phyloP scores from a whole-genome alignment of 1,140 invertebrate genomes.

The Lanistes nyassanus region DNA sequence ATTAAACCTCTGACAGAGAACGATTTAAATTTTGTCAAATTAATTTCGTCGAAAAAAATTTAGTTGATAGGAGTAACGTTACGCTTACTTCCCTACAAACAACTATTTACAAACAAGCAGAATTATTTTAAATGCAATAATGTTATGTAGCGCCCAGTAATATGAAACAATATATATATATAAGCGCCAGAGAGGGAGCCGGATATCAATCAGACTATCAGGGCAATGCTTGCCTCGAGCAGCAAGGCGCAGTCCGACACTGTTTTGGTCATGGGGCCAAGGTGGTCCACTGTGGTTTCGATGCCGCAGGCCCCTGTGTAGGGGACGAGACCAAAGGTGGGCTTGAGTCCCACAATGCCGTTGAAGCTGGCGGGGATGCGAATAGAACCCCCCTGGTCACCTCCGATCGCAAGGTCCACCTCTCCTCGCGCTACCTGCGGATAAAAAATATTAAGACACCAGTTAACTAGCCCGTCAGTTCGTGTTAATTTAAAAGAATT shows the following conservation, averaged over 20 bases:
- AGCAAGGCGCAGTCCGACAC: conserved; percentile 58
- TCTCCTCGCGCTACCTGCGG: conserved; percentile 42
- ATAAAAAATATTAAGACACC: background rate
- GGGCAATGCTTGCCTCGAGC: conserved; percentile 37
- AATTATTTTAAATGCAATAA: background rate
- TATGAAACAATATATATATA: too few relatives aligned
- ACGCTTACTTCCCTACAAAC: too few relatives aligned
- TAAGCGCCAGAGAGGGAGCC: too few relatives aligned
- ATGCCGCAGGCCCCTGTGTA: conserved; percentile 50
- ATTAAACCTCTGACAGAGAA: too few relatives aligned
- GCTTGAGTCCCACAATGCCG: conserved; percentile 64
- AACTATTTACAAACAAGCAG: background rate
- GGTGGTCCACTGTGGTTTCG: conserved; percentile 51
- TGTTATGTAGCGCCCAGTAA: background rate
- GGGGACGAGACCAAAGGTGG: conserved; percentile 61
- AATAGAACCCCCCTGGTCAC: conserved; percentile 60
- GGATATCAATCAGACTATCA: too few relatives aligned
- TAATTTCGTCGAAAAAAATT: too few relatives aligned
- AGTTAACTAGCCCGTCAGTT: too few relatives aligned
- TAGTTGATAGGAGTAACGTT: too few relatives aligned
- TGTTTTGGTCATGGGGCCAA: conserved; percentile 55
- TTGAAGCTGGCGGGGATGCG: conserved; percentile 57
- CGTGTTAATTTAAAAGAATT: too few relatives aligned
- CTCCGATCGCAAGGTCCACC: conserved; percentile 58
- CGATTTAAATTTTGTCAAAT: too few relatives aligned